A percentile compares a stretch with the other conserved stretches of the same genome.
Conservation (phyloP, 2,113 vertebrate species). For the Nestor notabilis region DNA sequence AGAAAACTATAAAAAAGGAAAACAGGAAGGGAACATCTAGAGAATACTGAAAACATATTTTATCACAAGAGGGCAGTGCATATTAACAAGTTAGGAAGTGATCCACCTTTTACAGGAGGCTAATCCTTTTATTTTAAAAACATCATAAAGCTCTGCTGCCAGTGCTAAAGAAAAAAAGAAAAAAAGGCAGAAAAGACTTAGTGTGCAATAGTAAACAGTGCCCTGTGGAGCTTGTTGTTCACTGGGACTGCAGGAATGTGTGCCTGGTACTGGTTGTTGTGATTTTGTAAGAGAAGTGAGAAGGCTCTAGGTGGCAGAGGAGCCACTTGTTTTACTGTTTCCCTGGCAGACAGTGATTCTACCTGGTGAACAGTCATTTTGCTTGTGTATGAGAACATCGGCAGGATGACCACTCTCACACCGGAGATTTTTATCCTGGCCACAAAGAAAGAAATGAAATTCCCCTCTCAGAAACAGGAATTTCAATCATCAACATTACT, state of each 20-base stretch:
- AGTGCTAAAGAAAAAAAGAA: neutral
- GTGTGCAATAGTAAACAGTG: neutral
- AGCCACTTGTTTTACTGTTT: neutral
- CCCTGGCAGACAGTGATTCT: neutral
- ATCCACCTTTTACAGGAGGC: neutral
- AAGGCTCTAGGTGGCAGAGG: neutral
- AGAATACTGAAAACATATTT: neutral
- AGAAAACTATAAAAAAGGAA: neutral
- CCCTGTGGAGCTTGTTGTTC: neutral
- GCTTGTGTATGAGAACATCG: rapidly evolving
- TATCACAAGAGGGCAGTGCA: conserved; percentile 61
- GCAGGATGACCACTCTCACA: neutral
- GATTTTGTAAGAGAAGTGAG: neutral
- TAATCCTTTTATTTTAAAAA: neutral
- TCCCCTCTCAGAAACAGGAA: neutral
- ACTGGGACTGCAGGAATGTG: neutral
- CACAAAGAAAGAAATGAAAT: neutral
- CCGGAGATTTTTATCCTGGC: neutral
- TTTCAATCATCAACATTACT: neutral
- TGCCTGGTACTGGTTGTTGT: rapidly evolving
- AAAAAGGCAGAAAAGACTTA: neutral
- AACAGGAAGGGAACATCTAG: neutral
- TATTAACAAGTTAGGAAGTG: neutral
- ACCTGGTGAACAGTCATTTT: neutral
- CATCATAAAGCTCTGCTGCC: neutral